Percentiles rank a stretch among this genome's conserved stretches.
These are phyloP conservation scores for Heliconius hermathena DNA, from an alignment of 1,140 invertebrate genomes.

Conservation along the genomic window DNA sequence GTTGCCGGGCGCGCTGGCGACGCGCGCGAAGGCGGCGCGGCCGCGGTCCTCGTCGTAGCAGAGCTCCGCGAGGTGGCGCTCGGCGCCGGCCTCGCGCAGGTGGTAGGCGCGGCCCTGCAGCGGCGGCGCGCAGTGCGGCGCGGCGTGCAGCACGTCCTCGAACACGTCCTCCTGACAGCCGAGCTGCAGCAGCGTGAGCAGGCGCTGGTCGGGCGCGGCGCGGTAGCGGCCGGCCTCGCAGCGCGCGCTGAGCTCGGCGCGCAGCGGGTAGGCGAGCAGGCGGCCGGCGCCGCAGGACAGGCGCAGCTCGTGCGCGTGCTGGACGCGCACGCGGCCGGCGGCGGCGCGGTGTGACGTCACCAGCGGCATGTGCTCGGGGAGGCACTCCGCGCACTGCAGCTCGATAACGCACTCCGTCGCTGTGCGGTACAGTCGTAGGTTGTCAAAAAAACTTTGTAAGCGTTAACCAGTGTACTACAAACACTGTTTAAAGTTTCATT, in stretches of 20 bases:
- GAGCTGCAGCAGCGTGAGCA: slow-evolving; percentile 64
- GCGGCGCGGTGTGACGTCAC: slow-evolving; percentile 66
- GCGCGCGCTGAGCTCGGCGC: slow-evolving; percentile 43
- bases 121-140: slow-evolving; percentile 42
- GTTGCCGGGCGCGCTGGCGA: slow-evolving; percentile 48
- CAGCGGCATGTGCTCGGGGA: slow-evolving; percentile 73
- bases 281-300: slow-evolving; percentile 65
- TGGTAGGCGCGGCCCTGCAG: slow-evolving; percentile 69
- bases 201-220: slow-evolving; percentile 45
- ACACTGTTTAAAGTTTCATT: no score
- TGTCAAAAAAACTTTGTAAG: neutral
- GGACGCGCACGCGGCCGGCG: slow-evolving; percentile 46
- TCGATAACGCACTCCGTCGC: slow-evolving; percentile 61
- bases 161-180: slow-evolving; percentile 74
- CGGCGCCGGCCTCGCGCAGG: slow-evolving; percentile 41
- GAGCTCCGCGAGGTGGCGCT: slow-evolving; percentile 62
- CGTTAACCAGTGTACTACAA: neutral
- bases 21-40: slow-evolving; percentile 49
- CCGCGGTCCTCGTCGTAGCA: slow-evolving; percentile 71
- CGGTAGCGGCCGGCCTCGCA: slow-evolving; percentile 66
- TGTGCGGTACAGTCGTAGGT: slow-evolving; percentile 38
- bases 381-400: slow-evolving; percentile 66
- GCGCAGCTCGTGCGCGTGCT: slow-evolving; percentile 57
- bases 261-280: slow-evolving; percentile 62
- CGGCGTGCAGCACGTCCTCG: slow-evolving; percentile 69